Evolutionary conservation across 1,140 invertebrate genomes (phyloP).

Genomic region (Mycetomoellerius zeteki): DNA sequence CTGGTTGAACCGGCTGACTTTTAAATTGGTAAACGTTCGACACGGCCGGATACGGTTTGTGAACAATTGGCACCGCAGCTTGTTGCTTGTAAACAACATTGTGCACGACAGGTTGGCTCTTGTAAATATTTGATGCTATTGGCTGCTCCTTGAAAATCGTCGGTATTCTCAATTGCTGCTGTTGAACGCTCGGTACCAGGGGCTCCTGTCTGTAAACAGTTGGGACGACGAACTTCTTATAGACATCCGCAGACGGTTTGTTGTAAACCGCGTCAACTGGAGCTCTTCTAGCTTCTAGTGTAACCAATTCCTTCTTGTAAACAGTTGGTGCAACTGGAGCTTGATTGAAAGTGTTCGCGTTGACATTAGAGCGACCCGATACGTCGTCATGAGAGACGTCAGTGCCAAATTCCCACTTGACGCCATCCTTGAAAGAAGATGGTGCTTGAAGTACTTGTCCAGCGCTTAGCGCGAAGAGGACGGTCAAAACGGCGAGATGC

Average conservation of each 20-base stretch:
- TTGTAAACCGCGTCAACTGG: slow-evolving; percentile 14
- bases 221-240: background rate
- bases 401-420: slow-evolving; percentile 50
- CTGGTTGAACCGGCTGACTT: background rate
- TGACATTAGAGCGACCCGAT: background rate
- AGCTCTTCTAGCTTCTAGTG: background rate
- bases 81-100: slow-evolving; percentile 37
- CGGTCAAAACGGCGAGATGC: background rate
- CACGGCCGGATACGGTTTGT: background rate
- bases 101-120: background rate
- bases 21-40: slow-evolving; percentile 12
- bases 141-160: background rate
- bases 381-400: background rate
- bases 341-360: background rate
- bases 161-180: background rate
- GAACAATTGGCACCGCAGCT: slow-evolving; percentile 14
- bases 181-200: background rate
- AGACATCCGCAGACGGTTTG: background rate
- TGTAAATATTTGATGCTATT: slow-evolving; percentile 16
- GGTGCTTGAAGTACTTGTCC: background rate
- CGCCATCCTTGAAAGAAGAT: slow-evolving; percentile 31
- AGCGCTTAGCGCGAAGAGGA: background rate
- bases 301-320: background rate
- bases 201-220: slow-evolving; percentile 5
- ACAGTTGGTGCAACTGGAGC: background rate